A percentile compares a stretch with the other conserved stretches of the same genome.
phyloP scores from a whole-genome alignment of 2,113 vertebrate genomes.

The Drymodes brunneopygia region DNA sequence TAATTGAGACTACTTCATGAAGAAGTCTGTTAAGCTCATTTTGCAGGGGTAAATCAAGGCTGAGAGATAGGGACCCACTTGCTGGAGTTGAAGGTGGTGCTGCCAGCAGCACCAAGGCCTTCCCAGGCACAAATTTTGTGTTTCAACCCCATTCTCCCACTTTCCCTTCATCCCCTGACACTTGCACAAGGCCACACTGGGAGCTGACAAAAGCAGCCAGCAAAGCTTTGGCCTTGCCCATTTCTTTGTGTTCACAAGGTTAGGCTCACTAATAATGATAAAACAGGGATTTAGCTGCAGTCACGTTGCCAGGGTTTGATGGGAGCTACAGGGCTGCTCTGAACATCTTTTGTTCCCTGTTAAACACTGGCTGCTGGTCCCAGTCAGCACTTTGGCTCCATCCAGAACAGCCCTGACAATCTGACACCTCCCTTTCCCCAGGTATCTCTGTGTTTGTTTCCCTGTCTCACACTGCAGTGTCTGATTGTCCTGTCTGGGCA shows the following conservation, averaged over 20 bases:
- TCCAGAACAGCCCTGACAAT: background rate
- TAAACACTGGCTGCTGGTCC: background rate
- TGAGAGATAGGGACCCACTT: background rate
- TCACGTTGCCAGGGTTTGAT: background rate
- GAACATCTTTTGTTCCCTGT: background rate
- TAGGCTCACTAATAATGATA: fast-evolving
- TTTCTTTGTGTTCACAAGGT: background rate
- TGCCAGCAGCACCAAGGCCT: background rate
- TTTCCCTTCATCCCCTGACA: background rate
- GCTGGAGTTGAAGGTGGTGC: background rate
- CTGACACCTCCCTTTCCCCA: background rate
- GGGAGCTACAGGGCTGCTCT: background rate
- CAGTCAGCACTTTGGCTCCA: background rate
- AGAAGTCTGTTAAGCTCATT: slow-evolving; percentile 43
- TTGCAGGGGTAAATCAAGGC: slow-evolving; percentile 45
- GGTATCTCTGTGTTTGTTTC: background rate
- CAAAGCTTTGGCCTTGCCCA: background rate
- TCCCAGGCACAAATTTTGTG: fast-evolving
- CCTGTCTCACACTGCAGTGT: background rate
- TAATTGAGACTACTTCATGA: slow-evolving; percentile 47
- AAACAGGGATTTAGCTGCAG: background rate
- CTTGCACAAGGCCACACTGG: background rate
- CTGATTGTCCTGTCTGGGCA: background rate
- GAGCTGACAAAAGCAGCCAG: background rate
- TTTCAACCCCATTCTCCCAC: background rate